A percentile compares a stretch with the other conserved stretches of the same genome.
Conservation (phyloP, 1,140 invertebrate genomes). For the Sitobion miscanthi region DNA sequence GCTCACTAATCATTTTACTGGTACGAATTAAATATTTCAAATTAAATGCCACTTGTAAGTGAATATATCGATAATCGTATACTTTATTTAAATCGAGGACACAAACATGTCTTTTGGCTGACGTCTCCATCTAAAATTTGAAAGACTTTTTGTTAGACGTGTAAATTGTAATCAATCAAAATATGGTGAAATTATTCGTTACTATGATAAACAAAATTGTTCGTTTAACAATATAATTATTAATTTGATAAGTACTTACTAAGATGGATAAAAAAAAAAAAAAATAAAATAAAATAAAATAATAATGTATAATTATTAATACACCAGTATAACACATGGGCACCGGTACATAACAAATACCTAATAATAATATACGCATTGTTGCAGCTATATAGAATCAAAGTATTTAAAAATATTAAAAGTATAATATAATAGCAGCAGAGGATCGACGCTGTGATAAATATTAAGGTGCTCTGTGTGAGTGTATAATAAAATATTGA, state of each 20-base stretch:
- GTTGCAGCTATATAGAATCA: neutral
- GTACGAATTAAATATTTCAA: neutral
- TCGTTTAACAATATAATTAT: too few relatives aligned
- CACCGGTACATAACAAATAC: neutral
- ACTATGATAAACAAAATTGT: too few relatives aligned
- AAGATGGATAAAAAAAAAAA: too few relatives aligned
- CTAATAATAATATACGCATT: neutral
- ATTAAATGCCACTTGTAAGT: too few relatives aligned
- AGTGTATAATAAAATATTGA: neutral
- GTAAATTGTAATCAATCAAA: too few relatives aligned
- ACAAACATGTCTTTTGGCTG: neutral
- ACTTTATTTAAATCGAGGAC: too few relatives aligned
- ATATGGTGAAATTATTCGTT: too few relatives aligned
- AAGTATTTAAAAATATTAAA: constrained; percentile 6
- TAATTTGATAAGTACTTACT: too few relatives aligned
- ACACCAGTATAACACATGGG: neutral
- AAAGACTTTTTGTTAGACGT: neutral
- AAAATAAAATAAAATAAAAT: too few relatives aligned
- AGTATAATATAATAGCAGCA: neutral
- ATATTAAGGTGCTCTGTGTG: neutral
- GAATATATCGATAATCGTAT: too few relatives aligned
- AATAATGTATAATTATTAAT: neutral
- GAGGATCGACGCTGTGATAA: neutral
- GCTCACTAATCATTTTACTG: too few relatives aligned
- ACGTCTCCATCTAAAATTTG: neutral